Evolutionary conservation across 1,140 invertebrate genomes (phyloP).

Genomic region (Pachyrhynchus sulphureomaculatus): DNA sequence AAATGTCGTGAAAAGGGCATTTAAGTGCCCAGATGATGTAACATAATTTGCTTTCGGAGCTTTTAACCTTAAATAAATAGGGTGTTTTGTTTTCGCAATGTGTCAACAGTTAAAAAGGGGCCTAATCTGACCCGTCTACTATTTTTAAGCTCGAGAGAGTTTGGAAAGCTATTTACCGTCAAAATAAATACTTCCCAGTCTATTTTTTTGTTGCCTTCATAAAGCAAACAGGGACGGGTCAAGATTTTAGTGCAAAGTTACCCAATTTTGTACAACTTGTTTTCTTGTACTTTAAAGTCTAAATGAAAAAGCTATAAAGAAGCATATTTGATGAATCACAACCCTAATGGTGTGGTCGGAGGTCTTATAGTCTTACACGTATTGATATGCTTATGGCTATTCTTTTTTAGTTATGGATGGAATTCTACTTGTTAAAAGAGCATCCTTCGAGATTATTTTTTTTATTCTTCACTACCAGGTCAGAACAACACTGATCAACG

Average conservation of each 20-base stretch:
- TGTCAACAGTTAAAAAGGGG: constrained; percentile 29
- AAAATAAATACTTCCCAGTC: constrained; percentile 29
- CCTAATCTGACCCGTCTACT: constrained; percentile 28
- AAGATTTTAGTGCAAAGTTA: not conserved
- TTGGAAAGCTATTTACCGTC: constrained; percentile 27
- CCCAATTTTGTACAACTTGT: no score
- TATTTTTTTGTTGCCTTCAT: constrained; percentile 29
- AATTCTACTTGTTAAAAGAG: no score
- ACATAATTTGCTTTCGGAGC: constrained; percentile 1
- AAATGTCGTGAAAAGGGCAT: not conserved
- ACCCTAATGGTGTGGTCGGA: no score
- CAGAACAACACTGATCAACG: no score
- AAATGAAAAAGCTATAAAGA: no score
- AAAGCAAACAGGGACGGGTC: not conserved
- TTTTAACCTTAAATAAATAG: constrained; percentile 29
- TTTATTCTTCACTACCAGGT: not conserved
- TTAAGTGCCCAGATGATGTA: constrained; percentile 15
- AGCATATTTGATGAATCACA: no score
- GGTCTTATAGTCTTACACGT: no score
- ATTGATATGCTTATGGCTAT: no score
- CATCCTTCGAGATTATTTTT: no score
- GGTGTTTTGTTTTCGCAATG: constrained; percentile 28
- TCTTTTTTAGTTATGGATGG: no score
- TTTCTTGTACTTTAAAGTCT: no score
- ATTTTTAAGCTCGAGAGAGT: constrained; percentile 28